phyloP scores from a whole-genome alignment of 2,113 vertebrate genomes.

The Motacilla tschutschensis region DNA sequence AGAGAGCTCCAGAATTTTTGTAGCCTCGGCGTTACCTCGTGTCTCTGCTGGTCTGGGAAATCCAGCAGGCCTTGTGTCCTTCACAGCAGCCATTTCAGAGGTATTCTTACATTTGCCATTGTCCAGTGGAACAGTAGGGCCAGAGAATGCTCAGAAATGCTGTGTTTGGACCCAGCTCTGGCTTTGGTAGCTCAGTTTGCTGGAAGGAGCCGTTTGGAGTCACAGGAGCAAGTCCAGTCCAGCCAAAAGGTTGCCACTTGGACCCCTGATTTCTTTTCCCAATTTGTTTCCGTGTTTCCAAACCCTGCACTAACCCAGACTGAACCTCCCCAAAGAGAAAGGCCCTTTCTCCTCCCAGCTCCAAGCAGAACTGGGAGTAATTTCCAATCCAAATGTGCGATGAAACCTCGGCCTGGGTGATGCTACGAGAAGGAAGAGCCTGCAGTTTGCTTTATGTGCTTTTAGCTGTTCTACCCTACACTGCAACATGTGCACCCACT shows the following conservation, averaged over 20 bases:
- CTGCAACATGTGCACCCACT: constrained; percentile 45
- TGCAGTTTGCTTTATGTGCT: constrained; percentile 51
- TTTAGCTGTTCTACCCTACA: constrained; percentile 39
- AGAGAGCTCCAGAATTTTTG: not conserved
- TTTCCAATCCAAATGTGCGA: constrained; percentile 28
- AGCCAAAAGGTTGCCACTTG: not conserved
- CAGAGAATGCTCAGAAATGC: not conserved
- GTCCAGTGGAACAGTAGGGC: rapidly evolving
- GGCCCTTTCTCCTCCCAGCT: not conserved
- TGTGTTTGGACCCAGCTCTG: not conserved
- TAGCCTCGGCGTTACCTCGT: rapidly evolving
- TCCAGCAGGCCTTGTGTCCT: not conserved
- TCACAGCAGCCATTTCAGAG: not conserved
- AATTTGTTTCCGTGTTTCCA: not conserved
- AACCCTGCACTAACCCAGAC: not conserved
- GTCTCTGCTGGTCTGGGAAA: not conserved
- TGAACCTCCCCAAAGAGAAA: not conserved
- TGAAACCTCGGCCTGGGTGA: constrained; percentile 18
- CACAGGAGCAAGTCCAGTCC: not conserved
- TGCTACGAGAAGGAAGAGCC: constrained; percentile 7
- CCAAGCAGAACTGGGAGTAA: not conserved
- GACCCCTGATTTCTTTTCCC: not conserved
- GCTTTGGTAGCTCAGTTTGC: not conserved
- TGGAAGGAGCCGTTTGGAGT: not conserved
- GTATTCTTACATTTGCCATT: not conserved